A percentile compares a stretch with the other conserved stretches of the same genome.
phyloP scores from a whole-genome alignment of 2,888 invertebrate species.

The Acleris sparsana region DNA sequence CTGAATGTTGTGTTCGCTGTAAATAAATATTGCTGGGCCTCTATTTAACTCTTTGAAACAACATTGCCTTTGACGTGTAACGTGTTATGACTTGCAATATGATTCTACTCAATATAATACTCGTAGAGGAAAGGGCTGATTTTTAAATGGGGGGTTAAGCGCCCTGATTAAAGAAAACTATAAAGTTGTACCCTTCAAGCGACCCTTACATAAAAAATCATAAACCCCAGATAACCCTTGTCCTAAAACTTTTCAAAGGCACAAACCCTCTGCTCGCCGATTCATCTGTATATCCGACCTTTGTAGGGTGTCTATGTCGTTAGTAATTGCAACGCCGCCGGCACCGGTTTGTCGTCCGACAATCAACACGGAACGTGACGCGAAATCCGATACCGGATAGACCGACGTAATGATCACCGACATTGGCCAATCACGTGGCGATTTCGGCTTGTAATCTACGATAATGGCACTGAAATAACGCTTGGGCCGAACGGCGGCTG shows the following conservation, averaged over 20 bases:
- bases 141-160: too few species aligned
- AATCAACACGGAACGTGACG: constrained; percentile 79
- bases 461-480: constrained; percentile 28
- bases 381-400: constrained; percentile 75
- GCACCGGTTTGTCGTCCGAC: constrained; percentile 73
- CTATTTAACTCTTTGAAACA: too few species aligned
- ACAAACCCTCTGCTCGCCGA: constrained; percentile 10
- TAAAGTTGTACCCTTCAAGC: too few species aligned
- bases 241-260: constrained; percentile 8
- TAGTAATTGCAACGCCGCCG: constrained; percentile 76
- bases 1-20: too few species aligned
- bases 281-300: constrained; percentile 39
- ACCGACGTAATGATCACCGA: constrained; percentile 33
- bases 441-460: constrained; percentile 38
- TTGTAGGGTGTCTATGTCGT: constrained; percentile 68
- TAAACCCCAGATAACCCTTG: too few species aligned
- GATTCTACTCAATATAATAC: too few species aligned
- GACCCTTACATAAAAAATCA: too few species aligned
- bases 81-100: too few species aligned
- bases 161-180: too few species aligned
- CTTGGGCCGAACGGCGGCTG: constrained; percentile 12
- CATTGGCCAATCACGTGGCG: constrained; percentile 37
- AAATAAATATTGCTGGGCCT: too few species aligned
- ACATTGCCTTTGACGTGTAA: too few species aligned
- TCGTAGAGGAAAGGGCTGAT: too few species aligned